phyloP scores from a whole-genome alignment of 2,113 vertebrate species.

The Bettongia penicillata region DNA sequence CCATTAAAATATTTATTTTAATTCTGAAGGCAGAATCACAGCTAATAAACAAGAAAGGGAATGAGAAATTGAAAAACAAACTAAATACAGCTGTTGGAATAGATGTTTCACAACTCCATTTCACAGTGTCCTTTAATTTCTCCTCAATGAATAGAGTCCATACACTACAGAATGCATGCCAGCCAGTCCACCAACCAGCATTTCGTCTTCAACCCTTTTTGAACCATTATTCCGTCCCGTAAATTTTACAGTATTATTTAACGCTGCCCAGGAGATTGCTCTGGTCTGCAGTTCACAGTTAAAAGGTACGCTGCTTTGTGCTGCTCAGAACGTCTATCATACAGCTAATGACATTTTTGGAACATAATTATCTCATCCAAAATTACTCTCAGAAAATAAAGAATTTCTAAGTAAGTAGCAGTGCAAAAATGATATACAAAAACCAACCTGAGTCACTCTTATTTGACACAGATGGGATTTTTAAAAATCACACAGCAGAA shows the following conservation, averaged over 20 bases:
- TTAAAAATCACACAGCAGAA: background rate
- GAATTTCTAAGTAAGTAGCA: constrained; percentile 14
- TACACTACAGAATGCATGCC: constrained; percentile 65
- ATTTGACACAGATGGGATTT: background rate
- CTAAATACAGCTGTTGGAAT: constrained; percentile 82
- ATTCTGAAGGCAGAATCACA: constrained; percentile 85
- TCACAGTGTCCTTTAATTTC: constrained; percentile 83
- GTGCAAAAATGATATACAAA: background rate
- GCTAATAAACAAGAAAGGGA: constrained; percentile 86
- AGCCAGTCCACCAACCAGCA: constrained; percentile 34
- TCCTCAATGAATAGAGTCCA: constrained; percentile 79
- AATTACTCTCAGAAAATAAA: background rate
- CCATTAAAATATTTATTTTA: constrained; percentile 87
- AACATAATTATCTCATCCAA: background rate
- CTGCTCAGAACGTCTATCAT: background rate
- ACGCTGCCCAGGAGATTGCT: constrained; percentile 53
- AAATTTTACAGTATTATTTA: constrained; percentile 62
- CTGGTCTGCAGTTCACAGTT: constrained; percentile 33
- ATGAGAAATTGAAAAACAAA: constrained; percentile 81
- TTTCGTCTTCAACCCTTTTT: constrained; percentile 59
- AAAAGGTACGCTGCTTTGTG: constrained; percentile 45
- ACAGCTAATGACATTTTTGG: background rate
- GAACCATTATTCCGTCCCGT: constrained; percentile 55
- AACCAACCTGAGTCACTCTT: background rate
- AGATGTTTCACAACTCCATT: constrained; percentile 79